A percentile compares a stretch with the other conserved stretches of the same genome.
These are phyloP conservation scores for Orchesella cincta DNA, from an alignment of 1,140 invertebrate genomes.

Conservation along the genomic window DNA sequence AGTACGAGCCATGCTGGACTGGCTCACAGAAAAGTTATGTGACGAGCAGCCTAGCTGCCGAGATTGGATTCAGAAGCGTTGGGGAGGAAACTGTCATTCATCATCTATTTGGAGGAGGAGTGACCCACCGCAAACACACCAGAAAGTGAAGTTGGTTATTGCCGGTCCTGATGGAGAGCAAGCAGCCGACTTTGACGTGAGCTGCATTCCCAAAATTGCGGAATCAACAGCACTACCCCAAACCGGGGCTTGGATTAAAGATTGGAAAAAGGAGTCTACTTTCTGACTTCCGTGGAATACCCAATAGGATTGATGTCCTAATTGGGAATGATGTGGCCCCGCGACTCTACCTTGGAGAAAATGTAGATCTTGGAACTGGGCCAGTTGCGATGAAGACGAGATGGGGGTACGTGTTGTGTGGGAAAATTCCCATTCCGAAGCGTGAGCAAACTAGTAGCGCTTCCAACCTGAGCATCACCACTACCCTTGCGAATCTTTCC, in stretches of 20 bases:
- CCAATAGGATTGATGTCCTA: not conserved
- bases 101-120: not conserved
- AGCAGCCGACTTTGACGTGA: not conserved
- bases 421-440: slow-evolving; percentile 36
- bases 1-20: too few relatives aligned
- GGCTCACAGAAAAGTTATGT: too few relatives aligned
- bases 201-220: not conserved
- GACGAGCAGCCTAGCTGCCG: too few relatives aligned
- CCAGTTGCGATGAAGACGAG: slow-evolving; percentile 49
- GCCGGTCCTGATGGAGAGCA: not conserved
- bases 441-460: not conserved
- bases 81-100: too few relatives aligned
- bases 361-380: slow-evolving; percentile 2
- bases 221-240: not conserved
- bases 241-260: not conserved
- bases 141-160: not conserved
- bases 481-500: not conserved
- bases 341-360: not conserved
- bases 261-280: not conserved
- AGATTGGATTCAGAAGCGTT: too few relatives aligned
- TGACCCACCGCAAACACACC: not conserved
- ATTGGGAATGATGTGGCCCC: slow-evolving; percentile 2
- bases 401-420: slow-evolving; percentile 52
- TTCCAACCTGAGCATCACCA: not conserved
- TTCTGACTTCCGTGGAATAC: not conserved